A percentile compares a stretch with the other conserved stretches of the same genome.
These are phyloP conservation scores for Caenorhabditis sp. DNA, from an alignment of 2,888 invertebrate species.

Conservation along the genomic window DNA sequence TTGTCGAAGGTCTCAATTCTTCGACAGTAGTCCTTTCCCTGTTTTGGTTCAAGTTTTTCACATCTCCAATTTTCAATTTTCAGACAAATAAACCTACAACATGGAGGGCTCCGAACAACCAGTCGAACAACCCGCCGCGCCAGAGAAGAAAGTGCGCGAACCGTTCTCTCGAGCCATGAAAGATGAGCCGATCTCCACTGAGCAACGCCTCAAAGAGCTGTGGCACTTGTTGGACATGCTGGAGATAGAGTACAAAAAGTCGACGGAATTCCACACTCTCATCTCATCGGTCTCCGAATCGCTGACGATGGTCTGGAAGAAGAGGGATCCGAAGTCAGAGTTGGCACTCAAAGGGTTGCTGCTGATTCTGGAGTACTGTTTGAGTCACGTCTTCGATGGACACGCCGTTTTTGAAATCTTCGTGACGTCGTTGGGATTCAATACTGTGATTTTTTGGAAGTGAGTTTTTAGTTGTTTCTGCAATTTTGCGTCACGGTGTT, in stretches of 20 bases:
- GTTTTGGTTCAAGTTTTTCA: neutral
- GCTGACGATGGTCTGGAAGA: slow-evolving; percentile 77
- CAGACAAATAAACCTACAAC: neutral
- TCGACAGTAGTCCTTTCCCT: too few relatives aligned
- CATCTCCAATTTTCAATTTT: neutral
- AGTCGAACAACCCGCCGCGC: neutral
- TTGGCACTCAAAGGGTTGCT: slow-evolving; percentile 80
- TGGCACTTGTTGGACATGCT: slow-evolving; percentile 51
- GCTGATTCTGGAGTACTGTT: slow-evolving; percentile 80
- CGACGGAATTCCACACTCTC: slow-evolving; percentile 35
- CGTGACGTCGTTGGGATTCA: slow-evolving; percentile 75
- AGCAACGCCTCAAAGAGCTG: slow-evolving; percentile 49
- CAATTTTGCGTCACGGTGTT: too few relatives aligned
- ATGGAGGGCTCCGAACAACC: neutral
- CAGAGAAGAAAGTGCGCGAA: slow-evolving; percentile 42
- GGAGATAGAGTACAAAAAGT: slow-evolving; percentile 45
- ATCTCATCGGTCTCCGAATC: slow-evolving; percentile 61
- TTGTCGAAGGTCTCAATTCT: too few relatives aligned
- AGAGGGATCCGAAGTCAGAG: slow-evolving; percentile 76
- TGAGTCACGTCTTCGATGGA: slow-evolving; percentile 77
- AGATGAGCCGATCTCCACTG: slow-evolving; percentile 41
- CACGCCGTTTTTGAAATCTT: slow-evolving; percentile 78
- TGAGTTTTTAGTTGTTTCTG: too few relatives aligned
- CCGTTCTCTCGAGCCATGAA: slow-evolving; percentile 52
- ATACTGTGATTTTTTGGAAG: slow-evolving; percentile 70